Evolutionary conservation across 2,888 invertebrate genomes (phyloP), one percentile per base, ranked within the genome.

Genomic region (Mystacides longicornis): DNA sequence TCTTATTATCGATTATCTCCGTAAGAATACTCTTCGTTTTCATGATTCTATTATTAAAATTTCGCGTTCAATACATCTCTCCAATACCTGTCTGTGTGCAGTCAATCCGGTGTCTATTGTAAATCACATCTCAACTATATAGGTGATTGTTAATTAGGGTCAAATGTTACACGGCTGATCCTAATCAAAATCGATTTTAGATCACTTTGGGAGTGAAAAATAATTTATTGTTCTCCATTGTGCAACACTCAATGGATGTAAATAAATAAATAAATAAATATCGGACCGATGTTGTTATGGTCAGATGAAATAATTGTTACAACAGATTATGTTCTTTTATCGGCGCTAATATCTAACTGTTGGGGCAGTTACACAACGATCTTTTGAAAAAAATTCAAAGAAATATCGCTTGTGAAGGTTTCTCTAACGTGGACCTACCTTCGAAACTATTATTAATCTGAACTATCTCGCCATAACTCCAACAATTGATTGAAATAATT

Each of bases 151-250:
- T 58, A 58, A 60, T 60, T 58, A 60, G 60, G 60, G 60, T 60
- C 60, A 59, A 56, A 60, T 56, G 60, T 60, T 56, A 57, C 58
- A 54, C 31, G 60, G 60, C 52, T 58, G 60, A 58, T 58, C 50
- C 16, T 19, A 56, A 60, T 60, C 60, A 20, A 45, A 43, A 50
- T 20, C 20, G 54, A 23, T 48, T 54, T 33, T 54, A 31, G 51
- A 53, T 56, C 49, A 49, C 45, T 49, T 54, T 54, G 19, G 16
- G 9, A 19, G 45, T 56, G 60, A 60, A 56, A 56, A 56, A 58
- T 60, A 37, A 48, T 53, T 52, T 23, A 53, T 60, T 60, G 46
- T 46, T 42, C 45, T 53, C 51, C 21, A 53, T 60, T 60, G 49
- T 37, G 55, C 55, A 60, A 60, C 23, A 23, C 27, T 27, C 27